These are phyloP conservation scores for Himantopus leucocephalus DNA, from an alignment of 2,113 vertebrate genomes.

Conservation along the genomic window DNA sequence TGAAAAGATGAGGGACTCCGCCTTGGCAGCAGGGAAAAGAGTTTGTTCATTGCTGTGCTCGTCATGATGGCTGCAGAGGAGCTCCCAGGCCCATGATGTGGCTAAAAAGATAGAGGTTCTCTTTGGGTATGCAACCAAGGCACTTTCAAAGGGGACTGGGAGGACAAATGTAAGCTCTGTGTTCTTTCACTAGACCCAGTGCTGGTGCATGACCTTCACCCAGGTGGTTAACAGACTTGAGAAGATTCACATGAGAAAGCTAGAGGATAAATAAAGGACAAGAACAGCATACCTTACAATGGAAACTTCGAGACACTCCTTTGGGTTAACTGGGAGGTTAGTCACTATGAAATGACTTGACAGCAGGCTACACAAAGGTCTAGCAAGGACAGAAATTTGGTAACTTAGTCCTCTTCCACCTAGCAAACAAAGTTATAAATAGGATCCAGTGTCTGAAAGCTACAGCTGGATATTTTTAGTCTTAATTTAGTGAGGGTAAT, in stretches of 20 bases:
- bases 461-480: not conserved
- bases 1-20: not conserved
- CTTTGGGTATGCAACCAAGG: not conserved
- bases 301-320: not conserved
- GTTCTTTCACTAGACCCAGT: not conserved
- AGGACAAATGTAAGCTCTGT: not conserved
- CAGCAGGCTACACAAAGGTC: not conserved
- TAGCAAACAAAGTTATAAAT: not conserved
- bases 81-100: not conserved
- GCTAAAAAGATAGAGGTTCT: not conserved
- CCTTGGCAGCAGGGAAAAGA: not conserved
- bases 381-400: not conserved
- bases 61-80: not conserved
- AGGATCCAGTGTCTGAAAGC: not conserved
- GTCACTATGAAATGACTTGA: not conserved
- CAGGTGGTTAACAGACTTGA: not conserved
- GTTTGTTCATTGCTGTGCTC: rapidly evolving
- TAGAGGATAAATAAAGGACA: not conserved
- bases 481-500: not conserved
- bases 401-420: not conserved
- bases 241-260: not conserved
- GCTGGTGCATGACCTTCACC: not conserved
- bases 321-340: not conserved
- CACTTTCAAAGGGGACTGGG: not conserved
- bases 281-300: not conserved